These are phyloP conservation scores for Anthophora plumipes DNA, from an alignment of 2,888 invertebrate species.

Conservation along the genomic window DNA sequence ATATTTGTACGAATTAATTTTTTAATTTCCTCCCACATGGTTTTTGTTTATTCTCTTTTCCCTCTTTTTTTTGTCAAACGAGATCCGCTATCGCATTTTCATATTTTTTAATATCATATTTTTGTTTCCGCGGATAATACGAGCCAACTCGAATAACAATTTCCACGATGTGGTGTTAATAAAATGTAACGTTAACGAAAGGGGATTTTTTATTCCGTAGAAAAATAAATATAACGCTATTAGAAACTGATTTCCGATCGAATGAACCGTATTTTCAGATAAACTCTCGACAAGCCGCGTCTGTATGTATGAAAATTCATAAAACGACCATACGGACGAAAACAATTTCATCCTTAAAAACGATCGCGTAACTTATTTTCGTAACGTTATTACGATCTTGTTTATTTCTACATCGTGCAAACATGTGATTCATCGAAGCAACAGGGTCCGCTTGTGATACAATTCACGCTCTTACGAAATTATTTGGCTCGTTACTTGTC, in stretches of 20 bases:
- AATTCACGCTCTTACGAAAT: slow-evolving; percentile 41
- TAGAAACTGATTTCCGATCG: slow-evolving; percentile 1
- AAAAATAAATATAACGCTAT: not conserved
- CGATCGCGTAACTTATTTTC: not conserved
- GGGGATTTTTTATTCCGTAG: not conserved
- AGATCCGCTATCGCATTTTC: slow-evolving; percentile 1
- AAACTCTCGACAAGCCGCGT: not conserved
- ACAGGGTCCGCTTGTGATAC: slow-evolving; percentile 12
- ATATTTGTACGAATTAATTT: not conserved
- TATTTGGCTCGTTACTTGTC: slow-evolving; percentile 44
- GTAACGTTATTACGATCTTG: slow-evolving; percentile 8
- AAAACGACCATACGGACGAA: not conserved
- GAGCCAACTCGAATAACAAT: slow-evolving; percentile 17
- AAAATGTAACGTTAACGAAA: slow-evolving; percentile 2
- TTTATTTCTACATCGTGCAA: slow-evolving; percentile 32
- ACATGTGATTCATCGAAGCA: slow-evolving; percentile 40
- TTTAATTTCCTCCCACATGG: not conserved
- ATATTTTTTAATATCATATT: slow-evolving; percentile 18
- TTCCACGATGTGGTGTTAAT: not conserved
- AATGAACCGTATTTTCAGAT: not conserved
- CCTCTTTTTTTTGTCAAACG: not conserved
- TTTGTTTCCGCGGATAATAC: slow-evolving; percentile 4
- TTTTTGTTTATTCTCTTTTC: not conserved
- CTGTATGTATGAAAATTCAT: not conserved
- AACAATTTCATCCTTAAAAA: slow-evolving; percentile 11